Evolutionary conservation across 2,888 invertebrate genomes (phyloP).

Genomic region (Campoplex capitator): DNA sequence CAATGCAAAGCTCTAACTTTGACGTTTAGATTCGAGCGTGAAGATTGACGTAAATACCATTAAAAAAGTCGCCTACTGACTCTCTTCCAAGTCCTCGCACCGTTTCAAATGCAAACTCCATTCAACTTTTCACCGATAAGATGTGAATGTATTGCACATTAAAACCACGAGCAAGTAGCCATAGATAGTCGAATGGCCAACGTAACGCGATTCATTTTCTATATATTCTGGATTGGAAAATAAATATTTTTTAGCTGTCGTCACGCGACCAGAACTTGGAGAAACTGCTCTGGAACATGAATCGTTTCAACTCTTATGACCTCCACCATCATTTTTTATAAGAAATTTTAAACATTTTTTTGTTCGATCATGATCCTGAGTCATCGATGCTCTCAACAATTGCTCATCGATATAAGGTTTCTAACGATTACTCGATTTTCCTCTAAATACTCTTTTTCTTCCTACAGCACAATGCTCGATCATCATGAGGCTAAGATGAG

Average conservation of each 20-base stretch:
- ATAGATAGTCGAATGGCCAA: constrained; percentile 30
- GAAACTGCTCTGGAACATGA: background rate
- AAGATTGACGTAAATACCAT: constrained; percentile 26
- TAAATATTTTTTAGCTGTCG: background rate
- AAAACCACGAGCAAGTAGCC: constrained; percentile 24
- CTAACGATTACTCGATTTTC: background rate
- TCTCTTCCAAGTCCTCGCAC: background rate
- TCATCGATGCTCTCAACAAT: background rate
- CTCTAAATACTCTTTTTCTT: background rate
- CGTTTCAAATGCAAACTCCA: constrained; percentile 10
- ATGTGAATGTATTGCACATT: constrained; percentile 24
- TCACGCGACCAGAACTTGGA: background rate
- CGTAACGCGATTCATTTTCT: constrained; percentile 14
- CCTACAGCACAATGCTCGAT: constrained; percentile 8
- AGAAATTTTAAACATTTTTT: background rate
- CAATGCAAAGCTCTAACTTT: background rate
- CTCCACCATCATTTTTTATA: background rate
- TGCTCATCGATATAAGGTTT: background rate
- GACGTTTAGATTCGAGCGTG: background rate
- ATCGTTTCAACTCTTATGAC: background rate
- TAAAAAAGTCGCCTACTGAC: constrained; percentile 1
- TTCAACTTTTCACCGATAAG: constrained; percentile 23
- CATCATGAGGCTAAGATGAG: background rate
- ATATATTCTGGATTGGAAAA: constrained; percentile 3
- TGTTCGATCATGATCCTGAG: background rate